These are phyloP conservation scores for Pangasianodon hypophthalmus DNA, from an alignment of 2,113 vertebrate species.

Conservation along the genomic window DNA sequence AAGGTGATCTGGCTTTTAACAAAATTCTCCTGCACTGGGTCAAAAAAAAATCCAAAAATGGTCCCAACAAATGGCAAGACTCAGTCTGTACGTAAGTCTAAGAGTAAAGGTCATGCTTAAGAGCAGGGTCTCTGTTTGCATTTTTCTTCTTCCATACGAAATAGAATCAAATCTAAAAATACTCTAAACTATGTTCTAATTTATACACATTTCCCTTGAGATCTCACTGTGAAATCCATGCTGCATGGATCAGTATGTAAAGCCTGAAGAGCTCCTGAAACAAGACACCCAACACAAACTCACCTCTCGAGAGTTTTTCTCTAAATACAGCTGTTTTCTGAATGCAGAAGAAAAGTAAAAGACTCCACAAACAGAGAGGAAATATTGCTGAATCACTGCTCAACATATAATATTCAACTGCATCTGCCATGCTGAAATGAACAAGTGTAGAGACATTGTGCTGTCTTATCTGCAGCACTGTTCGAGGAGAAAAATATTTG, in stretches of 20 bases:
- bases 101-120: not conserved
- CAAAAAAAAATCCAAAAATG: not conserved
- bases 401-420: not conserved
- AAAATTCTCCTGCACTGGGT: not conserved
- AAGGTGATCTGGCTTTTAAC: not conserved
- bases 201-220: not conserved
- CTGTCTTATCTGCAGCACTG: not conserved
- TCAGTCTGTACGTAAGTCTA: not conserved
- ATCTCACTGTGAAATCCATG: not conserved
- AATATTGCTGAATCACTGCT: slow-evolving; percentile 1
- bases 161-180: not conserved
- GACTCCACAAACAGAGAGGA: not conserved
- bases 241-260: not conserved
- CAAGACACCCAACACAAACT: not conserved
- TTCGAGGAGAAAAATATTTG: not conserved
- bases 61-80: not conserved
- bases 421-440: not conserved
- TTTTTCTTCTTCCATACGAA: not conserved
- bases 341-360: not conserved
- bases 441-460: not conserved
- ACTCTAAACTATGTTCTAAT: no score
- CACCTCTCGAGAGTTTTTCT: not conserved
- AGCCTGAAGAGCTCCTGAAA: not conserved
- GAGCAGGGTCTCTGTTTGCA: not conserved
- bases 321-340: not conserved